These are phyloP conservation scores for Sylvilagus bachmani DNA, from an alignment of 2,113 vertebrate species.

Conservation along the genomic window DNA sequence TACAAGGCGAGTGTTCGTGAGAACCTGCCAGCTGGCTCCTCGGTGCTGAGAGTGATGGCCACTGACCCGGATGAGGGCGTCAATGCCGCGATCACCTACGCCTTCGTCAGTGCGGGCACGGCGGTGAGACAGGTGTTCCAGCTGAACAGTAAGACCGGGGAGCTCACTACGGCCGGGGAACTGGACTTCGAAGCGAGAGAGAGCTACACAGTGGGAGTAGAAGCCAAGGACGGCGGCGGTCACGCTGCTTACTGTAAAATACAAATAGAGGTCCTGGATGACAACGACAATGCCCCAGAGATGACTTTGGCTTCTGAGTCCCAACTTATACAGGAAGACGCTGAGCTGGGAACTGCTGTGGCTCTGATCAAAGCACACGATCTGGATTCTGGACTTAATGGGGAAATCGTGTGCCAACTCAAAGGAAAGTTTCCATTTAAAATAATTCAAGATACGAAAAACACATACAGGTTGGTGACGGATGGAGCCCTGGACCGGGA, in stretches of 20 bases:
- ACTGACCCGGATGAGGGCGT: constrained; percentile 84
- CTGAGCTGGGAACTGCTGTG: constrained; percentile 63
- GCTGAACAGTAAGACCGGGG: constrained; percentile 29
- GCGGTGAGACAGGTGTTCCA: constrained; percentile 40
- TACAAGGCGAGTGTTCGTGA: constrained; percentile 86
- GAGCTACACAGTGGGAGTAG: constrained; percentile 57
- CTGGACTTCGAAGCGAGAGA: constrained; percentile 81
- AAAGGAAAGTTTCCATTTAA: constrained; percentile 67
- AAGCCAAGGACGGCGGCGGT: constrained; percentile 80
- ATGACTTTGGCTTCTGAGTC: constrained; percentile 76
- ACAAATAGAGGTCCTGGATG: constrained; percentile 72
- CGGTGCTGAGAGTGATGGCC: constrained; percentile 80
- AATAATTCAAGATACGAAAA: constrained; percentile 75
- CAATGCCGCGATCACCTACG: constrained; percentile 78
- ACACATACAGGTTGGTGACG: constrained; percentile 76
- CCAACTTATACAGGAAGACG: constrained; percentile 75
- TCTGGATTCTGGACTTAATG: constrained; percentile 77
- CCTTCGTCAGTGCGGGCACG: constrained; percentile 51
- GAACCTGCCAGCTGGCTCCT: constrained; percentile 72
- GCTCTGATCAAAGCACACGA: constrained; percentile 79
- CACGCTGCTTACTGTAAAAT: constrained; percentile 72
- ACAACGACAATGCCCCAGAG: constrained; percentile 85
- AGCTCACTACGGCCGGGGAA: rapidly evolving
- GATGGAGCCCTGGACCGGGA: constrained; percentile 86
- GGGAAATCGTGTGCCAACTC: constrained; percentile 71